A percentile compares a stretch with the other conserved stretches of the same genome.
Evolutionary conservation across 1,140 invertebrate species (phyloP).

Genomic region (Leptinotarsa lineolata): DNA sequence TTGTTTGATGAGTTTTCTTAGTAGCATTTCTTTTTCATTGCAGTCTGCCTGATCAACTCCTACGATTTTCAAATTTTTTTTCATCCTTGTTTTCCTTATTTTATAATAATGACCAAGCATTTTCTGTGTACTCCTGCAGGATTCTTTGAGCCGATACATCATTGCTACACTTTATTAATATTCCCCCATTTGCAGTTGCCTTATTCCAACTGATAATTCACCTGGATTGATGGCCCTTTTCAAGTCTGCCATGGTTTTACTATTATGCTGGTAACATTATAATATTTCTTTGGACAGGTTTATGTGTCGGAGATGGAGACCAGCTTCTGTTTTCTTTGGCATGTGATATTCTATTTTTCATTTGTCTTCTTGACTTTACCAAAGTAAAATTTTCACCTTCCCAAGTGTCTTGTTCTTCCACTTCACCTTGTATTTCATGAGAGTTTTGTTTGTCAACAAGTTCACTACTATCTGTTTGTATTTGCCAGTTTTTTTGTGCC

Average conservation of each 20-base stretch:
- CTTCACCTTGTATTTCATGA: slow-evolving; percentile 2
- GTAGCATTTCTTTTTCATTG: background rate
- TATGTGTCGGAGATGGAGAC: too few relatives aligned
- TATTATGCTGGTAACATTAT: background rate
- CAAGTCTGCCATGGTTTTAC: background rate
- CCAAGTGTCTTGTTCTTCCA: slow-evolving; percentile 7
- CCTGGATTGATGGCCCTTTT: background rate
- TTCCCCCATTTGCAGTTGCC: background rate
- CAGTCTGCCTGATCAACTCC: background rate
- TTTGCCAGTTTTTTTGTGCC: slow-evolving; percentile 6
- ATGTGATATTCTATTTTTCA: background rate
- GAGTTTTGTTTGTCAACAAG: slow-evolving; percentile 4
- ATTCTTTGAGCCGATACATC: background rate
- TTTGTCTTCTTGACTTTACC: background rate
- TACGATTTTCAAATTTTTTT: background rate
- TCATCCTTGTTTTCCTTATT: background rate
- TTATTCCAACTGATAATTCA: slow-evolving; percentile 5
- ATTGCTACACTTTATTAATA: background rate
- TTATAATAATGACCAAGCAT: background rate
- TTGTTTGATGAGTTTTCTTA: background rate
- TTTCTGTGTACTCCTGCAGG: background rate
- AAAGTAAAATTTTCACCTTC: slow-evolving; percentile 1
- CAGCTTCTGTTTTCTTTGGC: too few relatives aligned
- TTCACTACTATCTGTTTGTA: background rate
- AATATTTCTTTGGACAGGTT: too few relatives aligned